These are phyloP conservation scores for Apis mellifera DNA, from an alignment of 1,140 invertebrate genomes.

Conservation along the genomic window Amel_HAv3.1 CM009931.2:11731501-11732000, in stretches of 20 bases:
- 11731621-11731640: constrained; percentile 87
- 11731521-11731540: constrained; percentile 91
- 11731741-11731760: constrained; percentile 74
- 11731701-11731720: constrained; percentile 3
- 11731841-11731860: constrained; percentile 93
- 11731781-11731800: constrained; percentile 92
- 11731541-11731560: constrained; percentile 93
- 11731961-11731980: neutral
- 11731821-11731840: constrained; percentile 96
- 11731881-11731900: constrained; percentile 92
- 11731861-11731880: constrained; percentile 92
- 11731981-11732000: neutral
- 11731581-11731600: constrained; percentile 93
- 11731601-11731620: constrained; percentile 87
- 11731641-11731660: constrained; percentile 98
- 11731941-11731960: constrained; percentile 90
- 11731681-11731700: constrained; percentile 37
- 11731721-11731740: neutral
- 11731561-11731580: constrained; percentile 89
- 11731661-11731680: constrained; percentile 97
- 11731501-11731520: constrained; percentile 92
- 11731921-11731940: constrained; percentile 94
- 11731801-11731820: constrained; percentile 94
- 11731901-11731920: constrained; percentile 91
- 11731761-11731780: constrained; percentile 89